Percentiles rank a stretch among this genome's conserved stretches.
Evolutionary conservation across 2,888 invertebrate genomes (phyloP).

Genomic region (Junonia oenone): DNA sequence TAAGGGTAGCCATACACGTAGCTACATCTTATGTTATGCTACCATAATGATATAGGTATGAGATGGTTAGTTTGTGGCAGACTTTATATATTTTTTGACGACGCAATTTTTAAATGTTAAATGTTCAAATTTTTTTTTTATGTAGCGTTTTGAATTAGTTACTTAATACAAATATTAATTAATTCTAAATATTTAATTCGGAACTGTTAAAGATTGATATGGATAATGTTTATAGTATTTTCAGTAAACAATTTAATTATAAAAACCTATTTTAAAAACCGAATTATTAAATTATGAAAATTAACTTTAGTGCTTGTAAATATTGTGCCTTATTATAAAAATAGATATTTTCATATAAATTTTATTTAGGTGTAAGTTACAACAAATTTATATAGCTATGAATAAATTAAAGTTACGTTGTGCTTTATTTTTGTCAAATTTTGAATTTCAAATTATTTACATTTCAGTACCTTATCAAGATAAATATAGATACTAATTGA

Average conservation of each 20-base stretch:
- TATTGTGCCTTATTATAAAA: slow-evolving; percentile 1
- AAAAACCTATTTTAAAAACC: not conserved
- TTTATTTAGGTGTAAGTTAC: not conserved
- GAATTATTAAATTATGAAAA: slow-evolving; percentile 1
- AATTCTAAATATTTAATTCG: not conserved
- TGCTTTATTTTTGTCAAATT: not conserved
- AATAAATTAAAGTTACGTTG: not conserved
- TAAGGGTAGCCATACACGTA: too few species aligned
- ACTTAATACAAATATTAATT: not conserved
- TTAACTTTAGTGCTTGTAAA: not conserved
- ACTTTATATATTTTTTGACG: not conserved
- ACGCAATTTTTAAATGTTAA: not conserved
- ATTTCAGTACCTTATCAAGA: too few species aligned
- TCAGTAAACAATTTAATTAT: not conserved
- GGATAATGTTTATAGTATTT: not conserved
- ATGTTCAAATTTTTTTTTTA: not conserved
- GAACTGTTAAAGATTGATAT: not conserved
- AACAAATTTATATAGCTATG: not conserved
- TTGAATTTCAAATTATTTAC: not conserved
- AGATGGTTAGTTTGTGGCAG: too few species aligned
- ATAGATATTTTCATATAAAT: slow-evolving; percentile 7
- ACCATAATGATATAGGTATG: too few species aligned
- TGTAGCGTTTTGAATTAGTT: not conserved
- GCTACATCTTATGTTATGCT: too few species aligned
- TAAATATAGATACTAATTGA: too few species aligned